Percentiles rank a stretch among this genome's conserved stretches.
phyloP scores from a whole-genome alignment of 2,113 vertebrate species.

The Desmodus rotundus region DNA sequence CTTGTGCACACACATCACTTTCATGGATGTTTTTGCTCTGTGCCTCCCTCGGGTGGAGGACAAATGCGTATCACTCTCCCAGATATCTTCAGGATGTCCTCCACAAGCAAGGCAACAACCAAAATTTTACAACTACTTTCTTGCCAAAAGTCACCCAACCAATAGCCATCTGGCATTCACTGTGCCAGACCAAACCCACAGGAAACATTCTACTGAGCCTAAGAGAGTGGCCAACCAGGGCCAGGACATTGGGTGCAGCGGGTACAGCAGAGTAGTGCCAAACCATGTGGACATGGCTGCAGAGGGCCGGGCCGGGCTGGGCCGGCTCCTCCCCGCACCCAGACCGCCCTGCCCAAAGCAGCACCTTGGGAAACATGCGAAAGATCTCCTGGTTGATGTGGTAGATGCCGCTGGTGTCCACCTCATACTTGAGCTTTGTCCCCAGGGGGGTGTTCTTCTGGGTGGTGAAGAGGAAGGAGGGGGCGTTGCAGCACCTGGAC shows the following conservation, averaged over 20 bases:
- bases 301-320: not conserved
- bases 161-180: not conserved
- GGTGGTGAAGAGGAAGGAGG: slow-evolving; percentile 95
- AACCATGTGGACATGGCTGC: rapidly evolving
- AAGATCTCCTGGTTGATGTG: slow-evolving; percentile 94
- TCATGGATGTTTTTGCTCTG: not conserved
- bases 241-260: not conserved
- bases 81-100: not conserved
- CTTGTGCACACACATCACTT: not conserved
- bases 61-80: not conserved
- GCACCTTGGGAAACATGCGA: slow-evolving; percentile 96
- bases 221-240: not conserved
- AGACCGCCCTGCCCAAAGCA: not conserved
- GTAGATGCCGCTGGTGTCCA: slow-evolving; percentile 93
- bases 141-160: not conserved
- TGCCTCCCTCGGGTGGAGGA: not conserved
- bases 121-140: not conserved
- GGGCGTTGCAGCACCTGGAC: slow-evolving; percentile 95
- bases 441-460: slow-evolving; percentile 96
- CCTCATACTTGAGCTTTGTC: slow-evolving; percentile 95
- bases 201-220: not conserved
- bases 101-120: not conserved
- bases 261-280: not conserved
- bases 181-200: not conserved
- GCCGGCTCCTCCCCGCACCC: not conserved